phyloP scores from a whole-genome alignment of 2,797 vertebrate genomes.

The Neosilurus hyrtlii region DNA sequence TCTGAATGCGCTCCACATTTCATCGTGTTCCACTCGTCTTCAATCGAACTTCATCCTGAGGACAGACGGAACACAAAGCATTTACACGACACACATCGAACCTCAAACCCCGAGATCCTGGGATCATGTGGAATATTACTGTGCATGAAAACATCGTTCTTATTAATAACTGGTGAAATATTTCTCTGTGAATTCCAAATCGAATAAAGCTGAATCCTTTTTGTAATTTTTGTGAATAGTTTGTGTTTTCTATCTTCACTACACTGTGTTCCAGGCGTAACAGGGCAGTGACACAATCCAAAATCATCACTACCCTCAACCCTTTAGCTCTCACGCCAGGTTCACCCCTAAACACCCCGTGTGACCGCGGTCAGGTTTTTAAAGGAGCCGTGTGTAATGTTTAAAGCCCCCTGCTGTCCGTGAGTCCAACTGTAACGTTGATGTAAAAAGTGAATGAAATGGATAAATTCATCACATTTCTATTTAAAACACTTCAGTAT shows the following conservation, averaged over 20 bases:
- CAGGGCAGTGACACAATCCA: neutral
- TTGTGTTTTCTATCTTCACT: neutral
- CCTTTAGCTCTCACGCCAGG: too few relatives aligned
- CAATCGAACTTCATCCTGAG: too few relatives aligned
- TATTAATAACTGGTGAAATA: conserved; percentile 39
- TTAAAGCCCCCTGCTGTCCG: neutral
- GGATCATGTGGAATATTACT: too few relatives aligned
- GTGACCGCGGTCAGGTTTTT: neutral
- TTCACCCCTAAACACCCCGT: too few relatives aligned
- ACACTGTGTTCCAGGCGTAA: neutral
- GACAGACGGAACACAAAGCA: too few relatives aligned
- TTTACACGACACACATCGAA: too few relatives aligned
- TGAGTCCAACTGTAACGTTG: neutral
- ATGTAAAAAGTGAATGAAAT: too few relatives aligned
- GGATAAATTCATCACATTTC: too few relatives aligned
- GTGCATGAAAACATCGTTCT: neutral
- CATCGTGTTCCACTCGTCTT: too few relatives aligned
- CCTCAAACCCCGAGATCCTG: too few relatives aligned
- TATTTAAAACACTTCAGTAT: neutral
- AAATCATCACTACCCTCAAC: too few relatives aligned
- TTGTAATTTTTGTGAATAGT: neutral
- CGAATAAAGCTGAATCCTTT: conserved; percentile 60
- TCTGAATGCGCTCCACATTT: too few relatives aligned
- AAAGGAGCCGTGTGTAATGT: neutral
- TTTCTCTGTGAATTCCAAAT: conserved; percentile 54